phyloP scores from a whole-genome alignment of 2,113 vertebrate species.

The Heterotis niloticus region DNA sequence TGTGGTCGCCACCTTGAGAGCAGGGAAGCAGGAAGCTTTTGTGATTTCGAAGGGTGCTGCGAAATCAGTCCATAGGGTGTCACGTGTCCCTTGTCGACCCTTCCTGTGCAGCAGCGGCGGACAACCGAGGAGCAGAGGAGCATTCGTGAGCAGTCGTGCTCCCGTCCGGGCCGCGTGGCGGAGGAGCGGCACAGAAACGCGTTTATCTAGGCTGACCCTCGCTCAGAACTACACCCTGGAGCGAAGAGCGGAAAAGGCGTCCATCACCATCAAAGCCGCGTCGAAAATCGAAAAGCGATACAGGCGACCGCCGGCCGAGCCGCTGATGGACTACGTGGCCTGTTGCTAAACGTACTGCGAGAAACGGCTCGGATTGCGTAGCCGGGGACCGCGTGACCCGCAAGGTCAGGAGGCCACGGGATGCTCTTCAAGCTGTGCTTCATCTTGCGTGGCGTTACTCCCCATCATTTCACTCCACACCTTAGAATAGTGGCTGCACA shows the following conservation, averaged over 20 bases:
- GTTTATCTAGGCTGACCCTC: not conserved
- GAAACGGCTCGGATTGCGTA: not conserved
- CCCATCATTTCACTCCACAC: not conserved
- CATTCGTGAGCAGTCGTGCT: not conserved
- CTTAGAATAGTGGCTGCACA: slow-evolving; percentile 18
- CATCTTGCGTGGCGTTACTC: not conserved
- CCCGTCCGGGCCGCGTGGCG: not conserved
- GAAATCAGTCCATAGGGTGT: not conserved
- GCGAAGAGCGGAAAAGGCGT: not conserved
- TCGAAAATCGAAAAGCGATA: not conserved
- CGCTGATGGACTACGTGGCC: not conserved
- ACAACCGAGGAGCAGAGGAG: not conserved
- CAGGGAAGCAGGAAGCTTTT: not conserved
- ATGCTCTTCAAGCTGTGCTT: not conserved
- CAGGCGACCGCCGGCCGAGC: not conserved
- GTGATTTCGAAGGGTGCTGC: not conserved
- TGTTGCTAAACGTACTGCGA: not conserved
- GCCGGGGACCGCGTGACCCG: slow-evolving; percentile 1
- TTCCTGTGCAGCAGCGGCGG: not conserved
- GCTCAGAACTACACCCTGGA: slow-evolving; percentile 40
- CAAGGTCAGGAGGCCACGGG: not conserved
- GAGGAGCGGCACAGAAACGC: not conserved
- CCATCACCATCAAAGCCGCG: not conserved
- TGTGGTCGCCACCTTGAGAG: slow-evolving; percentile 3
- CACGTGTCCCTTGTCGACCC: not conserved